phyloP scores from a whole-genome alignment of 1,140 invertebrate genomes.

The Parasteatoda tepidariorum region DNA sequence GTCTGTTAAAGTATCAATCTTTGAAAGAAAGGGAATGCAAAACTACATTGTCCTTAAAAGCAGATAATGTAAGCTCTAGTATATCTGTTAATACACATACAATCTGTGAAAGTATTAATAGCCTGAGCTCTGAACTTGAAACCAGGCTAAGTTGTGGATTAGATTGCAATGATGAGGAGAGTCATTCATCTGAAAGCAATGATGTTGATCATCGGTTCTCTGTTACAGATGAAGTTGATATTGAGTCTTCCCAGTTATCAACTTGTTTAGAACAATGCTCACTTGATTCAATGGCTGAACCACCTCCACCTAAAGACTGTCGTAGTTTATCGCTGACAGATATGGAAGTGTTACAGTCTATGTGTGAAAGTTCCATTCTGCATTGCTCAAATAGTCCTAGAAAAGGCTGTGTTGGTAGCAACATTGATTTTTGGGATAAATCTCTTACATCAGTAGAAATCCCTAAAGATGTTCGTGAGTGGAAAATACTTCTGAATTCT shows the following conservation, averaged over 20 bases:
- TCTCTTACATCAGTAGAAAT: slow-evolving; percentile 49
- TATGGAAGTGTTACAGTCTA: neutral
- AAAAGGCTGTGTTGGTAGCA: neutral
- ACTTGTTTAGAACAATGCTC: neutral
- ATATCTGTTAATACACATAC: neutral
- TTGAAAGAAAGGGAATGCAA: slow-evolving; percentile 3
- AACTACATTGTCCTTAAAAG: neutral
- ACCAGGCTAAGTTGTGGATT: too few species aligned
- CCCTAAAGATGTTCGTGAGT: slow-evolving; percentile 63
- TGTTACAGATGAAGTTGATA: neutral
- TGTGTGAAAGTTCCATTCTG: neutral
- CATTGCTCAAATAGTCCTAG: neutral
- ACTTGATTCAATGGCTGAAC: neutral
- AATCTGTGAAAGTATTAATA: neutral
- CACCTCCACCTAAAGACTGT: neutral
- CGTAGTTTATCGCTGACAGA: slow-evolving; percentile 13
- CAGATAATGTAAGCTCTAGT: neutral
- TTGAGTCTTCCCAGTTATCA: neutral
- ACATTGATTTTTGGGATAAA: neutral
- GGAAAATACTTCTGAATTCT: slow-evolving; percentile 60
- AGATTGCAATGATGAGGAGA: neutral
- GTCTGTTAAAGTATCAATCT: slow-evolving; percentile 34
- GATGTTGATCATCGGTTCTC: neutral
- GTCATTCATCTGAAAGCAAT: neutral
- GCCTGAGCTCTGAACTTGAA: too few species aligned